A percentile compares a stretch with the other conserved stretches of the same genome.
Conservation (phyloP, 2,113 vertebrate genomes). For the Rousettus leschenaultii region DNA sequence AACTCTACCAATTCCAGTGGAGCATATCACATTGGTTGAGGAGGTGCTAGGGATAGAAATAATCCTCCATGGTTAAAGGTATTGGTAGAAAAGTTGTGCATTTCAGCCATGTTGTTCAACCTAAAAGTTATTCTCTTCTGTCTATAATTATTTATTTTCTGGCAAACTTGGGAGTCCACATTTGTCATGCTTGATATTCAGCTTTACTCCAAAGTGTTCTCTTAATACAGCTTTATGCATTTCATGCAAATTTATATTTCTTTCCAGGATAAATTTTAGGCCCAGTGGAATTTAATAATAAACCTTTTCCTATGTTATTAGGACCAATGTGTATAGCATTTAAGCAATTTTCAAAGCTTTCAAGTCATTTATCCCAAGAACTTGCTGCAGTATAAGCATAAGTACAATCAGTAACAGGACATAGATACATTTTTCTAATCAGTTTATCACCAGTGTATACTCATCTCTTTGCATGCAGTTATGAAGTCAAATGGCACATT, state of each 20-base stretch:
- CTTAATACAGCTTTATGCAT: constrained; percentile 42
- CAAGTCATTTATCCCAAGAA: constrained; percentile 34
- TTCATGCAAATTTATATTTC: constrained; percentile 34
- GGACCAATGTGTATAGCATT: constrained; percentile 17
- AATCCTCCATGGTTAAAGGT: not conserved
- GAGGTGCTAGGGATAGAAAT: not conserved
- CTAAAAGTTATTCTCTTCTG: constrained; percentile 4
- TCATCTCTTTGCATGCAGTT: not conserved
- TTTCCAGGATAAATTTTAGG: constrained; percentile 49
- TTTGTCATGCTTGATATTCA: constrained; percentile 56
- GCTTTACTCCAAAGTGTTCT: constrained; percentile 29
- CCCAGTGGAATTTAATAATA: constrained; percentile 49
- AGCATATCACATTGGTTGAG: not conserved
- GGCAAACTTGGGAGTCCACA: not conserved
- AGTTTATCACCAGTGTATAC: not conserved
- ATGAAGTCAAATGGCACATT: not conserved
- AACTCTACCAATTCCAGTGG: not conserved
- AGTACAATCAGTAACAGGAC: not conserved
- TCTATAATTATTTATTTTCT: constrained; percentile 40
- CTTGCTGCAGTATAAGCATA: not conserved
- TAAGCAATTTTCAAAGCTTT: constrained; percentile 54
- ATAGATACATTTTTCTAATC: not conserved
- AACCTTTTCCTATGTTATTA: not conserved
- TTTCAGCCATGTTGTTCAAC: not conserved
- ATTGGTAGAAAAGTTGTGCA: constrained; percentile 14